phyloP scores from a whole-genome alignment of 2,888 invertebrate genomes.

The Thecocarcelia acutangulata region DNA sequence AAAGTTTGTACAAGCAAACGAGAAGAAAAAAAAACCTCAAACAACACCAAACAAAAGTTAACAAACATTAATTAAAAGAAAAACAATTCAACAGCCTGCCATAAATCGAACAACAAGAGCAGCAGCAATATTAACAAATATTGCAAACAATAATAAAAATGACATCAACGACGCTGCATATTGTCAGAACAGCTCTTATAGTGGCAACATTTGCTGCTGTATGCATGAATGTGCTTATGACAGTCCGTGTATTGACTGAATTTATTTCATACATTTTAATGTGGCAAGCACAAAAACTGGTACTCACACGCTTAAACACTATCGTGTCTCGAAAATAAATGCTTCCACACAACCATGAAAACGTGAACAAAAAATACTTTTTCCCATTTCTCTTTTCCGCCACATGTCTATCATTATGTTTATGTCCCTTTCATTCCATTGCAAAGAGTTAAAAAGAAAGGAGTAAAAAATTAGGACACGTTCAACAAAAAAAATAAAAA shows the following conservation, averaged over 20 bases:
- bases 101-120: conserved; percentile 15
- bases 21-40: not conserved
- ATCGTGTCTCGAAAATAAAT: not conserved
- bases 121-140: conserved; percentile 36
- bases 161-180: not conserved
- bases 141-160: conserved; percentile 33
- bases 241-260: not conserved
- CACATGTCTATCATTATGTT: conserved; percentile 34
- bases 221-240: not conserved
- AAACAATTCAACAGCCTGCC: conserved; percentile 50
- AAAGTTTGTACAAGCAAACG: not conserved
- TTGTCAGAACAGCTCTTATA: not conserved
- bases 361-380: conserved; percentile 7
- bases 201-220: conserved; percentile 9
- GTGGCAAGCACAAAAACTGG: conserved; percentile 24
- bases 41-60: conserved; percentile 71
- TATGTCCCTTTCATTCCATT: conserved; percentile 15
- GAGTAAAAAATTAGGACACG: conserved; percentile 1
- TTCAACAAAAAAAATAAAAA: too few species aligned
- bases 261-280: conserved; percentile 28
- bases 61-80: conserved; percentile 66
- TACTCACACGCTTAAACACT: not conserved
- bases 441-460: not conserved
- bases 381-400: conserved; percentile 27
- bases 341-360: not conserved